These are phyloP conservation scores for Theristicus caerulescens DNA, from an alignment of 2,113 vertebrate species.

Conservation along the genomic window DNA sequence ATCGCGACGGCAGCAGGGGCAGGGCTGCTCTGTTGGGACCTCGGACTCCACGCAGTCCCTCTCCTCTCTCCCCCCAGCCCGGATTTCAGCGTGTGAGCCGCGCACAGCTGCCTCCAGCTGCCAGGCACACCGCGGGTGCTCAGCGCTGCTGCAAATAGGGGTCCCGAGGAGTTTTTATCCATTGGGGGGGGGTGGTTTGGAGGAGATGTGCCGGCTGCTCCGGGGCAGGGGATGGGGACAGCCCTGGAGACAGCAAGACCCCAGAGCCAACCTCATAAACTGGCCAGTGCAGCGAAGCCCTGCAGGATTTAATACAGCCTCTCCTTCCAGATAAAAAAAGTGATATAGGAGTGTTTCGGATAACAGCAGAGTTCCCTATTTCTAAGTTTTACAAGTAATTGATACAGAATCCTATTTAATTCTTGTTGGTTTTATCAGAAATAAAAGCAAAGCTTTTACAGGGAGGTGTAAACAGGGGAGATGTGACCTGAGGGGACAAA, in stretches of 20 bases:
- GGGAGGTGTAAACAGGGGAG: background rate
- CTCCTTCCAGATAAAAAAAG: background rate
- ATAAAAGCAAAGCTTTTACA: background rate
- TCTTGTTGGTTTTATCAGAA: background rate
- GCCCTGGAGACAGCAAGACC: background rate
- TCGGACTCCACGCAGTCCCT: fast-evolving
- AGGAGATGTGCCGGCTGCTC: background rate
- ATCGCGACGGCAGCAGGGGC: fast-evolving
- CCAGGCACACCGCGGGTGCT: background rate
- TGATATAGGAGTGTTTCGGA: background rate
- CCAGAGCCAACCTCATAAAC: background rate
- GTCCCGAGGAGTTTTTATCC: fast-evolving
- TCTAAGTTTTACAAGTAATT: background rate
- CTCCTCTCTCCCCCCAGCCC: background rate
- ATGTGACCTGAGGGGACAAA: background rate
- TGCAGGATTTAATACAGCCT: background rate
- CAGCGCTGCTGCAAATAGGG: background rate
- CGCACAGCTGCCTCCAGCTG: background rate
- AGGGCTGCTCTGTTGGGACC: background rate
- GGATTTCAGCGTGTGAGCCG: fast-evolving
- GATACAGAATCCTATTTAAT: background rate
- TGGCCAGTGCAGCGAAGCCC: background rate
- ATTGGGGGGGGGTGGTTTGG: fast-evolving
- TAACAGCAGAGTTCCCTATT: background rate
- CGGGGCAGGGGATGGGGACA: background rate